Percentiles rank a stretch among this genome's conserved stretches.
Conservation (phyloP, 1,140 invertebrate species). For the Hycleus phaleratus region DNA sequence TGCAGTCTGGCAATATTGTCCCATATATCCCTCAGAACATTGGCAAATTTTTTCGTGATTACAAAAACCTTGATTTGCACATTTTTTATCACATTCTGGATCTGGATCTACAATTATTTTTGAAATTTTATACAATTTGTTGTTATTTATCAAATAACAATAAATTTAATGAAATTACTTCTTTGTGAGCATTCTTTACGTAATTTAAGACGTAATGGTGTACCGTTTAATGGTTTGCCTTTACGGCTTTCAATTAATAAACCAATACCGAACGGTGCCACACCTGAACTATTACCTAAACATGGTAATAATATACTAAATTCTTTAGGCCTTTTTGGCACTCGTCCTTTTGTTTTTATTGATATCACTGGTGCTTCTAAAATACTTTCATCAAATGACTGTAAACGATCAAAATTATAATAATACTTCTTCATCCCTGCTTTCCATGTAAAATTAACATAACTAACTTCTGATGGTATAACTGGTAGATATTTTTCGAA, state of each 20-base stretch:
- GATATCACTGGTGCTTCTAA: slow-evolving; percentile 78
- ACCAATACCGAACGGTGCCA: slow-evolving; percentile 82
- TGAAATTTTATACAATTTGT: neutral
- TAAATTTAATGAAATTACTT: slow-evolving; percentile 51
- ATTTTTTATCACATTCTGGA: slow-evolving; percentile 80
- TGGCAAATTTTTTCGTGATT: slow-evolving; percentile 74
- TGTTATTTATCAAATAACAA: neutral
- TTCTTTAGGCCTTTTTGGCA: slow-evolving; percentile 79
- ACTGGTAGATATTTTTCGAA: slow-evolving; percentile 81
- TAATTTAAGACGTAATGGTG: slow-evolving; percentile 79
- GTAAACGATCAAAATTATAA: slow-evolving; percentile 79
- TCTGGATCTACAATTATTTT: slow-evolving; percentile 59
- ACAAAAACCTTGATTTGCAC: slow-evolving; percentile 74
- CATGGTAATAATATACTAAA: slow-evolving; percentile 89
- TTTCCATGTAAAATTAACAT: slow-evolving; percentile 90
- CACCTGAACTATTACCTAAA: slow-evolving; percentile 78
- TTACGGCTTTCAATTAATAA: slow-evolving; percentile 74
- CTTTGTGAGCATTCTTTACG: slow-evolving; percentile 90
- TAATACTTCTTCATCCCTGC: slow-evolving; percentile 76
- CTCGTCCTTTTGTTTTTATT: slow-evolving; percentile 73
- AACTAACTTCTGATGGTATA: slow-evolving; percentile 82
- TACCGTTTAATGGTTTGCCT: slow-evolving; percentile 73
- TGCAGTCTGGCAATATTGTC: slow-evolving; percentile 78
- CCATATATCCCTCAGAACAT: slow-evolving; percentile 84
- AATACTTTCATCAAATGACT: slow-evolving; percentile 76